These are phyloP conservation scores for Sebastiscus tertius DNA, from an alignment of 2,797 vertebrate genomes.

Conservation along the genomic window DNA sequence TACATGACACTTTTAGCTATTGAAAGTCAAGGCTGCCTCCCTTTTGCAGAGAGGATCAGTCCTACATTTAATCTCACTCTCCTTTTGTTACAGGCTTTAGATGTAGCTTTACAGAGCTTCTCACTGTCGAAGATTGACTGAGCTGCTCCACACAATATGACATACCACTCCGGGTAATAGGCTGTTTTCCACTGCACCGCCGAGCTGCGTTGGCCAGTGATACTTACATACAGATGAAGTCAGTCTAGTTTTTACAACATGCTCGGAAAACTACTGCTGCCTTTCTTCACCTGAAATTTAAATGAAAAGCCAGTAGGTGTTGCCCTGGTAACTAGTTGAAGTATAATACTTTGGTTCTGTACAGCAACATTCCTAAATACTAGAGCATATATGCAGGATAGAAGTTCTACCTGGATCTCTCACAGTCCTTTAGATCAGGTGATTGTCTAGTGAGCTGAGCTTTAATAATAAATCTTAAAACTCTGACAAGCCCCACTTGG, in stretches of 20 bases:
- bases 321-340: background rate
- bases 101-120: conserved; percentile 68
- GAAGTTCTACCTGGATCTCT: background rate
- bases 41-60: conserved; percentile 67
- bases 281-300: background rate
- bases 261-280: background rate
- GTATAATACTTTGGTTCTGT: background rate
- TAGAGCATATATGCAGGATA: background rate
- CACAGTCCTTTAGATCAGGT: background rate
- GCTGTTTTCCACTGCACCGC: conserved; percentile 48
- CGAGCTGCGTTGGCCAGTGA: conserved; percentile 2
- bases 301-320: background rate
- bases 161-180: conserved; percentile 69
- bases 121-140: conserved; percentile 59
- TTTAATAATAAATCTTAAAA: background rate
- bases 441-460: background rate
- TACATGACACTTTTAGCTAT: conserved; percentile 64
- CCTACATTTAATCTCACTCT: conserved; percentile 73
- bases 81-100: conserved; percentile 76
- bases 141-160: conserved; percentile 64
- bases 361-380: background rate
- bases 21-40: conserved; percentile 61
- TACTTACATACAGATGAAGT: conserved; percentile 18
- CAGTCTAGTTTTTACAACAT: background rate
- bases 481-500: conserved; percentile 10